A percentile compares a stretch with the other conserved stretches of the same genome.
Evolutionary conservation across 1,140 invertebrate genomes (phyloP).

Genomic region (Ptiloglossa arizonensis): DNA sequence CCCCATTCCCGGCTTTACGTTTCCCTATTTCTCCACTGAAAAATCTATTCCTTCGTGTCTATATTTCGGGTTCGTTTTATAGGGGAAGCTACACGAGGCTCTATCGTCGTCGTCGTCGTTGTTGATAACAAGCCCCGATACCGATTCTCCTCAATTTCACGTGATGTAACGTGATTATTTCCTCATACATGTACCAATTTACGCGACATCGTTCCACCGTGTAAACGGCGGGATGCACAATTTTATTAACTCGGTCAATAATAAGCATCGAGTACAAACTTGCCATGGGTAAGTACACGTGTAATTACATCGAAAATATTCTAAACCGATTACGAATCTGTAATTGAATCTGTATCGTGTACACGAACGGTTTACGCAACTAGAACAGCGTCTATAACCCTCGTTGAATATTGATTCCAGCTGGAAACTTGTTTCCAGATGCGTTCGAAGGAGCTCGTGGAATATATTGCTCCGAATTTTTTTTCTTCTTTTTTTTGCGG

Average conservation of each 20-base stretch:
- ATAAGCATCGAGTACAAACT: not conserved
- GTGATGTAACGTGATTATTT: not conserved
- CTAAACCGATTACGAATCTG: too few relatives aligned
- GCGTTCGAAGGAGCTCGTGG: too few relatives aligned
- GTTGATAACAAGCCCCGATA: not conserved
- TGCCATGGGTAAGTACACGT: not conserved
- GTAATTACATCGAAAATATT: not conserved
- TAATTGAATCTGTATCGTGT: too few relatives aligned
- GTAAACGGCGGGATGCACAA: not conserved
- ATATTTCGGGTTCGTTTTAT: not conserved
- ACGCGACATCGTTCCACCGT: not conserved
- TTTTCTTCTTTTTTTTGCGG: too few relatives aligned
- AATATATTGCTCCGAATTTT: too few relatives aligned
- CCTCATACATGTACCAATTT: not conserved
- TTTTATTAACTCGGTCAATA: not conserved
- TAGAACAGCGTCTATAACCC: too few relatives aligned
- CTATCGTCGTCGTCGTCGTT: not conserved
- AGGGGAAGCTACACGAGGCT: not conserved
- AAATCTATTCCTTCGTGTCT: conserved; percentile 33
- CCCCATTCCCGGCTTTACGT: not conserved
- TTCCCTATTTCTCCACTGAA: conserved; percentile 2
- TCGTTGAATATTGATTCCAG: too few relatives aligned
- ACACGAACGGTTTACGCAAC: too few relatives aligned
- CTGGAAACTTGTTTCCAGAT: too few relatives aligned
- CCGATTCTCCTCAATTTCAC: not conserved